A percentile compares a stretch with the other conserved stretches of the same genome.
These are phyloP conservation scores for Ictalurus furcatus DNA, from an alignment of 2,113 vertebrate genomes.

Conservation along the genomic window DNA sequence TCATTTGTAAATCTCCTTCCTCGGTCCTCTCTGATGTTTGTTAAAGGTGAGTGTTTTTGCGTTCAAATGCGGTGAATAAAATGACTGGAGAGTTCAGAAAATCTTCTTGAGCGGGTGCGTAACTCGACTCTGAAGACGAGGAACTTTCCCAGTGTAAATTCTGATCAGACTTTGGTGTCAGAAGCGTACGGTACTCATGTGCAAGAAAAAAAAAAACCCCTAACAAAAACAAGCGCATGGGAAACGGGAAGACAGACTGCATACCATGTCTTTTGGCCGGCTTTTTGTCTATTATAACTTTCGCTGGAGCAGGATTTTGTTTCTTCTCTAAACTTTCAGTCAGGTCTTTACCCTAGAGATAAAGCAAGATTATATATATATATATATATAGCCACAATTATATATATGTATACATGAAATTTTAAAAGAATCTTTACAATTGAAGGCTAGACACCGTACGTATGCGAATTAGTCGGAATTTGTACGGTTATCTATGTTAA, in stretches of 20 bases:
- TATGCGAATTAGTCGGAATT: background rate
- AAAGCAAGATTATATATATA: background rate
- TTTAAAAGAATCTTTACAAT: no score
- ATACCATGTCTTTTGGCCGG: constrained; percentile 46
- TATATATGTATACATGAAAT: no score
- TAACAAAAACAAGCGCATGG: no score
- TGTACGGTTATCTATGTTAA: background rate
- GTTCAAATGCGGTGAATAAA: background rate
- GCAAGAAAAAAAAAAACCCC: background rate
- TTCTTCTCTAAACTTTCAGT: constrained; percentile 24
- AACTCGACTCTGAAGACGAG: background rate
- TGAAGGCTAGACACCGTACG: no score
- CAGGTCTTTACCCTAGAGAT: constrained; percentile 16
- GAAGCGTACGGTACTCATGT: no score
- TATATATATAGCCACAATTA: no score
- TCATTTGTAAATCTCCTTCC: background rate
- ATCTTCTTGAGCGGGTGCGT: background rate
- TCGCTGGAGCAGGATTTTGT: constrained; percentile 16
- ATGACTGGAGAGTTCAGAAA: background rate
- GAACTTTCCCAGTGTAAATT: background rate
- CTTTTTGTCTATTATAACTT: constrained; percentile 35
- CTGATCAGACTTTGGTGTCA: no score
- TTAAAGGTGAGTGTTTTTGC: background rate
- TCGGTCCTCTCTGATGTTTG: background rate
- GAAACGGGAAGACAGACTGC: background rate